These are phyloP conservation scores for Geotrypetes seraphini DNA, from an alignment of 2,797 vertebrate genomes.

Conservation along the genomic window DNA sequence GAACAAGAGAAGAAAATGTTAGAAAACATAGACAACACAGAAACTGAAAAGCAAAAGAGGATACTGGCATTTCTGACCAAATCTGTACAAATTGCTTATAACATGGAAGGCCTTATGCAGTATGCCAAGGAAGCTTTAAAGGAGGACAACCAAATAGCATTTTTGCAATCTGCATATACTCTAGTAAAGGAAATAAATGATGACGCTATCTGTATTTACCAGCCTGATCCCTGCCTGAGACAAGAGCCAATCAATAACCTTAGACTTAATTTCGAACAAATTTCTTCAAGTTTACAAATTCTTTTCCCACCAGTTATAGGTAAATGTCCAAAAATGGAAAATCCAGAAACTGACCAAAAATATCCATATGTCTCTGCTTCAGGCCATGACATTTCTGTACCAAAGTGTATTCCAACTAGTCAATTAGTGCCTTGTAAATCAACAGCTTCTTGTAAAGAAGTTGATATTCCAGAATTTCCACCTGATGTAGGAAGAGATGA, in stretches of 20 bases:
- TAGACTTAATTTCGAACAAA: conserved; percentile 28
- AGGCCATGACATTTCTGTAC: conserved; percentile 18
- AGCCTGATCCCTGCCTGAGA: conserved; percentile 30
- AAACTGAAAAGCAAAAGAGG: conserved; percentile 35
- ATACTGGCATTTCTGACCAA: conserved; percentile 29
- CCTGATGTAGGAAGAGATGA: conserved; percentile 7
- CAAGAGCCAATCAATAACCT: conserved; percentile 26
- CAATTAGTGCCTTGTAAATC: conserved; percentile 14
- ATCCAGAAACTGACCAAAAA: conserved; percentile 9
- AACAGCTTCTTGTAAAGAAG: conserved; percentile 16
- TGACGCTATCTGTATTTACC: conserved; percentile 24
- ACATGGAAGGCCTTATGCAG: conserved; percentile 39
- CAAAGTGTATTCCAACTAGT: conserved; percentile 14
- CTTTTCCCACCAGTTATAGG: conserved; percentile 25
- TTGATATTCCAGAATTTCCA: conserved; percentile 9
- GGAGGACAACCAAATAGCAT: conserved; percentile 36
- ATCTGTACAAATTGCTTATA: conserved; percentile 21
- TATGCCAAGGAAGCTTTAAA: conserved; percentile 45
- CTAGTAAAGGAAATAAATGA: conserved; percentile 43
- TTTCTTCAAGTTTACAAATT: conserved; percentile 20
- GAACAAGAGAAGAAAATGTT: conserved; percentile 38
- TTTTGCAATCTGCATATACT: conserved; percentile 40
- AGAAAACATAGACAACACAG: conserved; percentile 41
- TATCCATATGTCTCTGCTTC: conserved; percentile 18
- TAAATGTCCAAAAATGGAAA: conserved; percentile 2